A percentile compares a stretch with the other conserved stretches of the same genome.
These are phyloP conservation scores for Tyria jacobaeae DNA, from an alignment of 2,888 invertebrate genomes.

Conservation along the genomic window DNA sequence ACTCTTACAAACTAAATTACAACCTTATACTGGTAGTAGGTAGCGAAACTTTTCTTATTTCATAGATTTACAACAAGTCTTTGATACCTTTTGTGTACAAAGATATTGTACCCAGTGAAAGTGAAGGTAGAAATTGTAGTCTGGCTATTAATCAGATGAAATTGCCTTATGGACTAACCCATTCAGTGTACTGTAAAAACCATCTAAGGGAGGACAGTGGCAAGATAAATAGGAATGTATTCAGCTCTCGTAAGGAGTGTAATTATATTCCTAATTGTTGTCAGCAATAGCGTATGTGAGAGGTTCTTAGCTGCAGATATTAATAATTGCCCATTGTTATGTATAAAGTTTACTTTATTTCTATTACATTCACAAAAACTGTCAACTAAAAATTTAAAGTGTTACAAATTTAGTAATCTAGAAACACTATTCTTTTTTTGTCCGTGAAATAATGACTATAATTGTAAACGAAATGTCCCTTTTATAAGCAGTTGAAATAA, in stretches of 20 bases:
- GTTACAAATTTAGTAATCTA: neutral
- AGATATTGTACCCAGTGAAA: neutral
- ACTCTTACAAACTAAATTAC: no score
- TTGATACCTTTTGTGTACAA: neutral
- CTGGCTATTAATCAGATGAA: conserved; percentile 15
- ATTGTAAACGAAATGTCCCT: neutral
- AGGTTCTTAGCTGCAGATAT: neutral
- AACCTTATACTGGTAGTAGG: no score
- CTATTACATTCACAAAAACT: neutral
- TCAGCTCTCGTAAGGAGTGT: conserved; percentile 7
- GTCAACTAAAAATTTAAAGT: neutral
- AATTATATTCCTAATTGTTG: conserved; percentile 13
- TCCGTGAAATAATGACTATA: no score
- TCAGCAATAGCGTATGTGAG: neutral
- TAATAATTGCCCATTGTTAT: neutral
- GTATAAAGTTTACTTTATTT: neutral
- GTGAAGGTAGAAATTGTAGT: conserved; percentile 12
- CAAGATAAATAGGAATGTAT: conserved; percentile 16
- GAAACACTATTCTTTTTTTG: no score
- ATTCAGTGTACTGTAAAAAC: conserved; percentile 19
- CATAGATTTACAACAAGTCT: neutral
- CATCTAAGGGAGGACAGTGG: conserved; percentile 15
- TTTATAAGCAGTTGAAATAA: neutral
- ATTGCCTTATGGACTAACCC: conserved; percentile 8
- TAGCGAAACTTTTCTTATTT: neutral